Base-by-base conservation (phyloP, 1,140 invertebrate genomes). In the Habropoda laboriosa region DNA sequence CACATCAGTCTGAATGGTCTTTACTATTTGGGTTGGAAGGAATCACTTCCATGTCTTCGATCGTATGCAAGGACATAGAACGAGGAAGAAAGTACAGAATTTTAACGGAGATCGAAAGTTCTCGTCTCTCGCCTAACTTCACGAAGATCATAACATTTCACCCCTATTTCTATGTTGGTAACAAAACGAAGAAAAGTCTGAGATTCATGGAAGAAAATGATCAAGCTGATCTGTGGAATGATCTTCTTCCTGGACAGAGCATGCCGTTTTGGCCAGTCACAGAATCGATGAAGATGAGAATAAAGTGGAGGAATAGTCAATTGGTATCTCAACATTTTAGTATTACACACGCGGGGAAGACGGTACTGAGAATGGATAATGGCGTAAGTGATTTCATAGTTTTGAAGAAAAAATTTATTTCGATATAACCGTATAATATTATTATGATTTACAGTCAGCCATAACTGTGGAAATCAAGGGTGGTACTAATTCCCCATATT, bases 171-270 rank as follows among this genome's bases (percentile, higher is more conserved):
- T 93, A 97, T 66, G 94, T 98, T 0, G 94, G 94, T 67, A 98
- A 98, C 91, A 95, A 96, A 80, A 96, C 95, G 0, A 94, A 94
- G 76, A 94, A 94, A 78, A 94, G 95, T 55, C 90, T 98, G 27
- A 92, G 96, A 35, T 97, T 96, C 90, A 97, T 97, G 97, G 96
- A 98, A 88, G 95, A 97, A 86, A 97, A 97, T 87, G 96, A 97
- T 87, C 94, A 96, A 53, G 96, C 96, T 0, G 97, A 98, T 92
- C 92, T 97, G 0, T 98, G 97, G 97, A 95, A 96, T 55, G 96
- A 98, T 92, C 92, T 97, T 38, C 90, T 94, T 5, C 95, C 96
- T 3, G 93, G 94, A 64, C 96, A 97, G 90, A 96, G 94, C 80
- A 92, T 95, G 8, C 94, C 96, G 18, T 97, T 97, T 90, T 97